A percentile compares a stretch with the other conserved stretches of the same genome.
These are phyloP conservation scores for Coenobita brevimanus DNA, from an alignment of 1,140 invertebrate genomes.

Conservation along the genomic window DNA sequence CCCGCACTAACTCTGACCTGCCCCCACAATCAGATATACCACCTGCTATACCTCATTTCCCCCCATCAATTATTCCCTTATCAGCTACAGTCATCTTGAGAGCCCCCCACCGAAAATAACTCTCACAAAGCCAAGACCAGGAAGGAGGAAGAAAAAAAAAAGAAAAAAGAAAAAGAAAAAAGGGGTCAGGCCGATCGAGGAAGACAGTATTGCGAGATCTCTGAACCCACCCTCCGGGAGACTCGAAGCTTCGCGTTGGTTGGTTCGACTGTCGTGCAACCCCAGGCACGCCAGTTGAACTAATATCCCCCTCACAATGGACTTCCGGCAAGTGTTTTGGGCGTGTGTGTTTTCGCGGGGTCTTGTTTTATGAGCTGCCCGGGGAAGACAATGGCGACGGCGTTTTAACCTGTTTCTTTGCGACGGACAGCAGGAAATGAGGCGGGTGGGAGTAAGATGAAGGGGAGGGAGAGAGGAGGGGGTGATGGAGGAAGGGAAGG, in stretches of 20 bases:
- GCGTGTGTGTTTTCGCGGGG: slow-evolving; percentile 44
- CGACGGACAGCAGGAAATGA: slow-evolving; percentile 48
- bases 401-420: slow-evolving; percentile 58
- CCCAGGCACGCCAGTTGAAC: slow-evolving; percentile 55
- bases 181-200: neutral
- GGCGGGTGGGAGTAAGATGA: neutral
- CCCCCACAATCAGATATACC: slow-evolving; percentile 36
- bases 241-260: no score
- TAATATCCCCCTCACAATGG: slow-evolving; percentile 61
- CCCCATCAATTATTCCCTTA: slow-evolving; percentile 8
- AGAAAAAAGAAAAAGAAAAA: neutral
- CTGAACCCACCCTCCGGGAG: no score
- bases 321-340: slow-evolving; percentile 51
- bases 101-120: slow-evolving; percentile 1
- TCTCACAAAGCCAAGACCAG: neutral
- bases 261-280: slow-evolving; percentile 16
- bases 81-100: neutral
- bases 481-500: no score
- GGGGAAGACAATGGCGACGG: slow-evolving; percentile 42
- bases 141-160: neutral
- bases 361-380: slow-evolving; percentile 53
- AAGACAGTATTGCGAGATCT: neutral
- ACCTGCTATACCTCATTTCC: slow-evolving; percentile 7
- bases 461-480: no score
- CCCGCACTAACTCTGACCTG: slow-evolving; percentile 11